phyloP scores from a whole-genome alignment of 1,140 invertebrate genomes.

The Stenopsyche tienmushanensis region DNA sequence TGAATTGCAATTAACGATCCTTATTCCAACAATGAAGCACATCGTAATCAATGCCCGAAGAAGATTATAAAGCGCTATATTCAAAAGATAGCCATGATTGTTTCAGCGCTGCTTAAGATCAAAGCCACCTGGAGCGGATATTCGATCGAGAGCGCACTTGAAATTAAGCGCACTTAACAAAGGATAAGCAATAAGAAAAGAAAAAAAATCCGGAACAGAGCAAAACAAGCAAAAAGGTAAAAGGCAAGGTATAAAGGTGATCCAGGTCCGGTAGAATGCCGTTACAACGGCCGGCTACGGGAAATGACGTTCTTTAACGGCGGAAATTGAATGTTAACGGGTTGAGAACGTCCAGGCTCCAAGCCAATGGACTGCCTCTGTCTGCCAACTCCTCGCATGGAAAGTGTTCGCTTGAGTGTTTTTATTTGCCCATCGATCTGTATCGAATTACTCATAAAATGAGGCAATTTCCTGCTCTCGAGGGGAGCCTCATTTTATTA shows the following conservation, averaged over 20 bases:
- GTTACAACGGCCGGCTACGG: too few species aligned
- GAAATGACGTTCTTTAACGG: constrained; percentile 41
- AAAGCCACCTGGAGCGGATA: constrained; percentile 25
- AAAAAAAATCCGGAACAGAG: constrained; percentile 1
- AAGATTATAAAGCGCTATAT: too few species aligned
- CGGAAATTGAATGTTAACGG: constrained; percentile 42
- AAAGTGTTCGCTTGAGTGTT: constrained; percentile 19
- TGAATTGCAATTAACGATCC: too few species aligned
- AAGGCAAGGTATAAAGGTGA: background rate
- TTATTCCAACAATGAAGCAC: too few species aligned
- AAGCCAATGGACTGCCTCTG: background rate
- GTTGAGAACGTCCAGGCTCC: constrained; percentile 23
- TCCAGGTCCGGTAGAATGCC: background rate
- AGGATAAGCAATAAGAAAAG: background rate
- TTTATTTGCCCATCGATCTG: constrained; percentile 41
- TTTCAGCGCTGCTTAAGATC: too few species aligned
- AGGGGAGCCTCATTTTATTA: background rate
- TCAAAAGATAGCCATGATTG: too few species aligned
- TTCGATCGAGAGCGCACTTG: constrained; percentile 20
- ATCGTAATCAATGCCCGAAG: too few species aligned
- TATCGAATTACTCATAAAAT: constrained; percentile 42
- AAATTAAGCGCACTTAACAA: constrained; percentile 33
- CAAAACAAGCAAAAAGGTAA: background rate
- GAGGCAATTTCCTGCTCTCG: constrained; percentile 38
- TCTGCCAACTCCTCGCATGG: background rate